Percentiles rank a stretch among this genome's conserved stretches.
Evolutionary conservation across 1,140 invertebrate species (phyloP).

Genomic region (Cotesia chilonis): DNA sequence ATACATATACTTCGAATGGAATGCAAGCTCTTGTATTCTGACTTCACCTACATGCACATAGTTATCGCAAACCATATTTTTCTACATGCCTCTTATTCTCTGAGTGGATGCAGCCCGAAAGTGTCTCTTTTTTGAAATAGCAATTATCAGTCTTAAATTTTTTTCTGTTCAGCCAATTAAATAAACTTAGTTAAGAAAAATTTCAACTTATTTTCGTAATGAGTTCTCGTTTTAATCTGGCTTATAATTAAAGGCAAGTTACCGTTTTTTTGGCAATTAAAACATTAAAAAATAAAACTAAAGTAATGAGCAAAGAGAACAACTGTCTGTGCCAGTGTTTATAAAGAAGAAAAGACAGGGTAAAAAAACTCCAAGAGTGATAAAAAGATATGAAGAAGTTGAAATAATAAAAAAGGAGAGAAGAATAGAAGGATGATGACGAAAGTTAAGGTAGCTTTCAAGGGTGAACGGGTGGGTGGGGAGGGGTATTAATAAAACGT

Average conservation of each 20-base stretch:
- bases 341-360: not conserved
- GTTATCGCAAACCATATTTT: not conserved
- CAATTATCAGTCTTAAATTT: constrained; percentile 23
- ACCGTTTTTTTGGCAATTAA: no score
- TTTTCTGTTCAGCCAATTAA: constrained; percentile 5
- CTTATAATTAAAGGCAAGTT: no score
- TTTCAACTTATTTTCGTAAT: not conserved
- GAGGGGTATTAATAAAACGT: constrained; percentile 62
- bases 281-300: no score
- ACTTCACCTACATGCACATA: constrained; percentile 10
- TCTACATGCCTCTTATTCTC: not conserved
- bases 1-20: not conserved
- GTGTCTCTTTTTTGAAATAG: constrained; percentile 18
- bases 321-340: not conserved
- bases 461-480: constrained; percentile 33
- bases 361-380: not conserved
- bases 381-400: constrained; percentile 7
- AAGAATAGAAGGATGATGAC: constrained; percentile 46
- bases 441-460: constrained; percentile 26
- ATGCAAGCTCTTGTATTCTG: not conserved
- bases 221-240: no score
- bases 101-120: constrained; percentile 30
- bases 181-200: constrained; percentile 16
- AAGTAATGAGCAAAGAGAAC: no score
- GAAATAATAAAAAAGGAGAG: constrained; percentile 36